Base-by-base conservation (phyloP, 2,888 invertebrate species). In the Orgyia antiqua region DNA sequence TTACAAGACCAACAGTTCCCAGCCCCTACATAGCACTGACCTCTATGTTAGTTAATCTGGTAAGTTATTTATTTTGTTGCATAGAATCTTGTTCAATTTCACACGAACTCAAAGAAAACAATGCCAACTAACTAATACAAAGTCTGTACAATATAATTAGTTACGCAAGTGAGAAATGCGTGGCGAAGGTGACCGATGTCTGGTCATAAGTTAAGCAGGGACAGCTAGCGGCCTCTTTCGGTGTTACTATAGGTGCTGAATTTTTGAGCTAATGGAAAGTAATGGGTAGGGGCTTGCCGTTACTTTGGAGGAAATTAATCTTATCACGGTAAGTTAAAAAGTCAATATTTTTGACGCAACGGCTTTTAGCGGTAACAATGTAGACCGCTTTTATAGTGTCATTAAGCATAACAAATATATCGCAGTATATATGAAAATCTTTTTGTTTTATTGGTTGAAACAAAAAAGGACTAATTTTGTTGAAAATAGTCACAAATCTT, bases 61-160 rank as follows among this genome's bases (percentile, higher is more conserved):
- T n/a, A n/a, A n/a, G n/a, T n/a, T 20, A 12, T 15, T 27, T 33
- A 31, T 29, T 31, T 38, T 6, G 34, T 8, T 28, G 20, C 13
- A 31, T 37, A 36, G 32, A 37, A 35, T 28, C 32, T 42, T 45
- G 30, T 39, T 47, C 49, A 50, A 44, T 51, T 58, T 58, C 49
- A 54, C 56, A 48, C 43, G 41, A 51, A 42, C 43, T 44, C 45
- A 49, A 45, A 31, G 41, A 53, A 36, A 51, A 58, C 61, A 64
- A 68, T 64, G 51, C 52, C 26, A 33, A 30, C 45, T 58, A 64
- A 67, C 57, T 64, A 64, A 62, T 55, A 50, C 52, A 39, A 43
- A 56, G 52, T 39, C 42, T 45, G 47, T 57, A 45, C 48, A 58
- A 54, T 49, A 60, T 65, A 65, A 67, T 73, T 71, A 68, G 58